phyloP scores from a whole-genome alignment of 2,888 invertebrate species.

The Patella pellucida region DNA sequence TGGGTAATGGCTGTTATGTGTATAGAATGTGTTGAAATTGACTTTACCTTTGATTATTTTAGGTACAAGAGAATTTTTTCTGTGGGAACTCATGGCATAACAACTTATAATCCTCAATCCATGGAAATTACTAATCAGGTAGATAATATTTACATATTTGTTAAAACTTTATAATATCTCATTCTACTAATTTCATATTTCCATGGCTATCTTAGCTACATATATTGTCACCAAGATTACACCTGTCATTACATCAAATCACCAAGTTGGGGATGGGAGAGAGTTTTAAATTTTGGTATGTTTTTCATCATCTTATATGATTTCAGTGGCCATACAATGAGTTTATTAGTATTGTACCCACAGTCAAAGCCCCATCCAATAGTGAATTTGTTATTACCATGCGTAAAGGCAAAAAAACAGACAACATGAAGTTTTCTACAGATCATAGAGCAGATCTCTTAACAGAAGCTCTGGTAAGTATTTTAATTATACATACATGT shows the following conservation, averaged over 20 bases:
- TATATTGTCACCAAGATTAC: no score
- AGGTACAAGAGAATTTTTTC: conserved; percentile 97
- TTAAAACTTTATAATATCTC: neutral
- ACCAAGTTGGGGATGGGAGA: no score
- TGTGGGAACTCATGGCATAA: conserved; percentile 93
- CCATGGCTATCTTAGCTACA: no score
- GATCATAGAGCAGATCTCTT: conserved; percentile 93
- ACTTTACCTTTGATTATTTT: no score
- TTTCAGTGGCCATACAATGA: conserved; percentile 74
- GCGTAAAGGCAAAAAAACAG: conserved; percentile 87
- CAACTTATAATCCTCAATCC: conserved; percentile 94
- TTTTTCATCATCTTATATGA: neutral
- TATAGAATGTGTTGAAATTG: no score
- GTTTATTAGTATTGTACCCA: conserved; percentile 72
- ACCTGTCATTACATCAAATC: no score
- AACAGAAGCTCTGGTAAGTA: conserved; percentile 83
- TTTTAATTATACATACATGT: conserved; percentile 17
- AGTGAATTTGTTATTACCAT: conserved; percentile 79
- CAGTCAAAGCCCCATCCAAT: conserved; percentile 66
- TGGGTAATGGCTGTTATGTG: no score
- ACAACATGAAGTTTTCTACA: conserved; percentile 95
- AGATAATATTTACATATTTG: conserved; percentile 44
- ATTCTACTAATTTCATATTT: no score
- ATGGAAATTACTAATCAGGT: conserved; percentile 94
- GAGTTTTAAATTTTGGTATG: no score